Conservation (phyloP, 2,888 invertebrate genomes). For the Orchesellides sinensis region DNA sequence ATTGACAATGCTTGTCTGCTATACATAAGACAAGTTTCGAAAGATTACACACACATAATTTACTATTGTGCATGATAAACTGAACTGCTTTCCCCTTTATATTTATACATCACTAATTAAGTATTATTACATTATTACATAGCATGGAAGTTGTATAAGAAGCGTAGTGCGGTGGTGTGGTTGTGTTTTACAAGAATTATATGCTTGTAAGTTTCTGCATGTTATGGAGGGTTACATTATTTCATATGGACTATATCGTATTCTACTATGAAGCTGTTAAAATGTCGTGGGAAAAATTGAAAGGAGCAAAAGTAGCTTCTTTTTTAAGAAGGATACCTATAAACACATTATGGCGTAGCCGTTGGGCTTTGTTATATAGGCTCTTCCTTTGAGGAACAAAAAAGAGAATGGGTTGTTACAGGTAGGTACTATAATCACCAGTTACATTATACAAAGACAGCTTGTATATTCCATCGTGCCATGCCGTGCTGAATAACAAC, state of each 20-base stretch:
- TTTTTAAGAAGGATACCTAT: no score
- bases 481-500: neutral
- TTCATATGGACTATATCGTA: neutral
- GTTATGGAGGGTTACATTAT: constrained; percentile 1
- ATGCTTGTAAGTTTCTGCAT: constrained; percentile 8
- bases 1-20: neutral
- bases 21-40: no score
- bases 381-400: constrained; percentile 23
- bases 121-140: no score
- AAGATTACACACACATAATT: neutral
- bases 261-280: neutral
- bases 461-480: neutral
- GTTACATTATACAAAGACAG: neutral
- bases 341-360: neutral
- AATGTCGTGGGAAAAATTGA: constrained; percentile 52
- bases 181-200: constrained; percentile 14
- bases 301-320: constrained; percentile 13
- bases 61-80: neutral
- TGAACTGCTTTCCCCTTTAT: neutral
- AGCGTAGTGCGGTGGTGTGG: neutral
- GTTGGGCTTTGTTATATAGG: constrained; percentile 9
- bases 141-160: neutral
- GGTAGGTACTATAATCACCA: no score
- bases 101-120: neutral
- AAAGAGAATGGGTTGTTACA: constrained; percentile 26